Evolutionary conservation across 2,113 vertebrate species (phyloP).

Genomic region (Leptobrachium leishanense): DNA sequence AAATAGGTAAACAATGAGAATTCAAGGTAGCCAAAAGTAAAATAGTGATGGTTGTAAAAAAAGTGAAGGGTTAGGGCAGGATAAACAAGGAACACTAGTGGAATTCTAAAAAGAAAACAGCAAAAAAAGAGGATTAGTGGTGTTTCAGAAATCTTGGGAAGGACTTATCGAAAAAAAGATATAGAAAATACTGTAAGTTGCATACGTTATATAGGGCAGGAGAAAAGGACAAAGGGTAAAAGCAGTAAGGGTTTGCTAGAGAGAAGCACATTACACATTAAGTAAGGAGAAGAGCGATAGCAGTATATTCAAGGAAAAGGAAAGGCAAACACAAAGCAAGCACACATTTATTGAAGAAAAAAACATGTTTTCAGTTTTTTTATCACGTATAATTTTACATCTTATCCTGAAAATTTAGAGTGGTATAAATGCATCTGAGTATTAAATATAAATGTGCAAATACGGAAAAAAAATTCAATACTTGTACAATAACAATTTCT

Average conservation of each 20-base stretch:
- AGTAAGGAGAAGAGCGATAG: slow-evolving; percentile 53
- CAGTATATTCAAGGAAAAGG: slow-evolving; percentile 54
- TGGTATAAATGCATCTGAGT: too few relatives aligned
- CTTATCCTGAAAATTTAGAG: background rate
- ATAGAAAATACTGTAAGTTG: slow-evolving; percentile 57
- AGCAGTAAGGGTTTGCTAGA: slow-evolving; percentile 47
- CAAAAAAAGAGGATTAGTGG: slow-evolving; percentile 55
- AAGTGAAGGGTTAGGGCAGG: slow-evolving; percentile 35
- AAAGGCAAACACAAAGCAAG: slow-evolving; percentile 55
- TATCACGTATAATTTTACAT: slow-evolving; percentile 59
- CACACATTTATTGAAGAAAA: slow-evolving; percentile 41
- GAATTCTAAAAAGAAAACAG: slow-evolving; percentile 22
- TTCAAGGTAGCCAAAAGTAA: slow-evolving; percentile 16
- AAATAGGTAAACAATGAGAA: slow-evolving; percentile 49
- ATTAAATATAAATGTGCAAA: too few relatives aligned
- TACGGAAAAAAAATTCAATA: too few relatives aligned
- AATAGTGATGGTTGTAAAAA: slow-evolving; percentile 35
- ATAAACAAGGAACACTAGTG: slow-evolving; percentile 53
- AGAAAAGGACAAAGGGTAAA: slow-evolving; percentile 59
- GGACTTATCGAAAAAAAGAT: slow-evolving; percentile 46
- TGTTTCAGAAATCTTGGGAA: slow-evolving; percentile 50
- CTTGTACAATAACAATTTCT: background rate
- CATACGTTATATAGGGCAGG: slow-evolving; percentile 59
- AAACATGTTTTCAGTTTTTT: slow-evolving; percentile 50
- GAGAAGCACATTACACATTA: slow-evolving; percentile 45